Conservation (phyloP, 2,888 invertebrate species). For the Zygogramma bicolorata region DNA sequence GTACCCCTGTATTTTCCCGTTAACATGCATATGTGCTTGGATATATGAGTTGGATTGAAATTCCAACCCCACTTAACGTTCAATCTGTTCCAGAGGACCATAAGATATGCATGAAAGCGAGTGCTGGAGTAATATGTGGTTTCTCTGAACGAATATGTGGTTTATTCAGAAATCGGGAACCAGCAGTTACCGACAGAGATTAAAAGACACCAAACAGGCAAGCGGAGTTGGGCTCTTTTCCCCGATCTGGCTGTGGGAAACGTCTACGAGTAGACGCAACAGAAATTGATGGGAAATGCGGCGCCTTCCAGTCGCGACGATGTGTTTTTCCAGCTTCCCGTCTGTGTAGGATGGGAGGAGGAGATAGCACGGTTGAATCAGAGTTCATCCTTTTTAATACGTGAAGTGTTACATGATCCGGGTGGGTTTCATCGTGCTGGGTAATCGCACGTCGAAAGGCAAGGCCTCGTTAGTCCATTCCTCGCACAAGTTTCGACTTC, state of each 20-base stretch:
- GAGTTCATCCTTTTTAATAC: no score
- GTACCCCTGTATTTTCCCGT: neutral
- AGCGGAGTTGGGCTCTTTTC: neutral
- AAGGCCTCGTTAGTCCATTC: no score
- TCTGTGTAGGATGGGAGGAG: neutral
- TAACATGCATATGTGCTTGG: neutral
- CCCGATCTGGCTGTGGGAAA: neutral
- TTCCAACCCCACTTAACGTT: neutral
- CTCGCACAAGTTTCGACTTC: no score
- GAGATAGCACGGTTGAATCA: neutral
- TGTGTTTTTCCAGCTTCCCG: conserved; percentile 14
- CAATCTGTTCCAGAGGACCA: neutral
- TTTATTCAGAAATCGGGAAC: neutral
- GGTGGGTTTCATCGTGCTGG: no score
- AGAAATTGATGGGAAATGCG: conserved; percentile 46
- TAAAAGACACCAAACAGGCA: neutral
- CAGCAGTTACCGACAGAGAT: neutral
- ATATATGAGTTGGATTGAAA: neutral
- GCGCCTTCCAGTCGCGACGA: conserved; percentile 55
- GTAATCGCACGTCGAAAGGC: no score
- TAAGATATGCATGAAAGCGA: neutral
- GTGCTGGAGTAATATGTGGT: neutral
- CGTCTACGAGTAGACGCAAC: conserved; percentile 38
- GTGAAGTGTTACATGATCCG: no score
- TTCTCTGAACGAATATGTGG: neutral